A percentile compares a stretch with the other conserved stretches of the same genome.
Evolutionary conservation across 2,888 invertebrate species (phyloP).

Genomic region (Pammene fasciana): DNA sequence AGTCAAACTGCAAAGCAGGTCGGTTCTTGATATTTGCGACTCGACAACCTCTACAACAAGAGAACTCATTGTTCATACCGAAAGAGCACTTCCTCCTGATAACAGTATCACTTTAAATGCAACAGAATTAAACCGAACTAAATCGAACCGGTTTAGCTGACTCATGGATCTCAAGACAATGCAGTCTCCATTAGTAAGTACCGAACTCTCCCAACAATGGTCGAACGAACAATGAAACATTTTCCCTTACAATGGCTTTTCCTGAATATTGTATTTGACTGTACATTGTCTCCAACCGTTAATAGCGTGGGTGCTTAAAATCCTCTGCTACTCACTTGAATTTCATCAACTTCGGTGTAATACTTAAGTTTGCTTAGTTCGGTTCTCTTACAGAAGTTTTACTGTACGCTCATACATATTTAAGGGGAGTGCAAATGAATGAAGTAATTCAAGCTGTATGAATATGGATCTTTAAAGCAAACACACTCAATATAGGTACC

Average conservation of each 20-base stretch:
- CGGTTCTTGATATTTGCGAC: slow-evolving; percentile 10
- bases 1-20: neutral
- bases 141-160: slow-evolving; percentile 58
- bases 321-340: slow-evolving; percentile 62
- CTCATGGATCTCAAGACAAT: slow-evolving; percentile 70
- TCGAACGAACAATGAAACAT: slow-evolving; percentile 72
- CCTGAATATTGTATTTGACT: slow-evolving; percentile 79
- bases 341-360: slow-evolving; percentile 60
- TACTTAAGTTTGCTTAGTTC: slow-evolving; percentile 55
- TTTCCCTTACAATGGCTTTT: slow-evolving; percentile 76
- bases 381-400: slow-evolving; percentile 58
- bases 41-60: slow-evolving; percentile 4
- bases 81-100: slow-evolving; percentile 20
- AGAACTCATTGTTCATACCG: slow-evolving; percentile 9
- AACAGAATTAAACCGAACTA: slow-evolving; percentile 53
- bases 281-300: slow-evolving; percentile 65
- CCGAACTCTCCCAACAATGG: slow-evolving; percentile 69
- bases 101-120: slow-evolving; percentile 42
- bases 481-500: slow-evolving; percentile 15
- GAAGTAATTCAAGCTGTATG: slow-evolving; percentile 50
- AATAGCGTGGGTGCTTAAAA: slow-evolving; percentile 63
- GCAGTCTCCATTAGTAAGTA: slow-evolving; percentile 76
- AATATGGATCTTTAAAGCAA: slow-evolving; percentile 39
- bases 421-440: slow-evolving; percentile 58
- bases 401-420: slow-evolving; percentile 69